Conservation (phyloP, 2,888 invertebrate genomes). For the Lottia scabra region DNA sequence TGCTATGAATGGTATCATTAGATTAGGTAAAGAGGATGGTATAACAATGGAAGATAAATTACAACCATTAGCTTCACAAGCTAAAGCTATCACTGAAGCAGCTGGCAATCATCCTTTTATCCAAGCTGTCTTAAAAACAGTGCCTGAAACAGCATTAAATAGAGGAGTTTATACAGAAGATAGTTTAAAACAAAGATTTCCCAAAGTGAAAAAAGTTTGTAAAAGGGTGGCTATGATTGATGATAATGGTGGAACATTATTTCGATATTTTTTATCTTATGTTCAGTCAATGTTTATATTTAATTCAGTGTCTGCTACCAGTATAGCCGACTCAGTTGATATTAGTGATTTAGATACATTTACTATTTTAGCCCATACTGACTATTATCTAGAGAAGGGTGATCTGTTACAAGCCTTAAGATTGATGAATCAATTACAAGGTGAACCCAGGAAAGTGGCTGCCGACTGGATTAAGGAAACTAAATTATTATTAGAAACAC, state of each 20-base stretch:
- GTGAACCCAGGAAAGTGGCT: slow-evolving; percentile 88
- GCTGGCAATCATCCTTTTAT: slow-evolving; percentile 81
- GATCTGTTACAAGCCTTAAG: slow-evolving; percentile 86
- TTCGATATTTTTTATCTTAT: slow-evolving; percentile 83
- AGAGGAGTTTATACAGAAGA: slow-evolving; percentile 91
- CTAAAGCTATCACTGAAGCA: slow-evolving; percentile 47
- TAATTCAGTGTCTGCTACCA: slow-evolving; percentile 72
- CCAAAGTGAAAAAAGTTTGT: slow-evolving; percentile 75
- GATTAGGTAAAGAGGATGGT: slow-evolving; percentile 72
- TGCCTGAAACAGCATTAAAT: slow-evolving; percentile 81
- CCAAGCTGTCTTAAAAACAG: slow-evolving; percentile 79
- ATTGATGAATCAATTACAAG: slow-evolving; percentile 86
- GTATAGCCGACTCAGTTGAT: slow-evolving; percentile 46
- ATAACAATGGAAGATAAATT: slow-evolving; percentile 48
- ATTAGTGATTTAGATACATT: slow-evolving; percentile 79
- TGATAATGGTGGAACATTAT: slow-evolving; percentile 84
- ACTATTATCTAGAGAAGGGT: slow-evolving; percentile 87
- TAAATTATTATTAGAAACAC: slow-evolving; percentile 84
- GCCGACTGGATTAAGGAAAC: slow-evolving; percentile 89
- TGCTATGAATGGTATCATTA: slow-evolving; percentile 83
- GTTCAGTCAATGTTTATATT: slow-evolving; percentile 84
- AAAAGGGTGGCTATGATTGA: slow-evolving; percentile 88
- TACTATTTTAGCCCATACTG: slow-evolving; percentile 88
- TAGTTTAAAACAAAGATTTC: slow-evolving; percentile 85
- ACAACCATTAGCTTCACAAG: slow-evolving; percentile 57